Conservation (phyloP, 1,140 invertebrate genomes). For the Drosophila ficusphila region DNA sequence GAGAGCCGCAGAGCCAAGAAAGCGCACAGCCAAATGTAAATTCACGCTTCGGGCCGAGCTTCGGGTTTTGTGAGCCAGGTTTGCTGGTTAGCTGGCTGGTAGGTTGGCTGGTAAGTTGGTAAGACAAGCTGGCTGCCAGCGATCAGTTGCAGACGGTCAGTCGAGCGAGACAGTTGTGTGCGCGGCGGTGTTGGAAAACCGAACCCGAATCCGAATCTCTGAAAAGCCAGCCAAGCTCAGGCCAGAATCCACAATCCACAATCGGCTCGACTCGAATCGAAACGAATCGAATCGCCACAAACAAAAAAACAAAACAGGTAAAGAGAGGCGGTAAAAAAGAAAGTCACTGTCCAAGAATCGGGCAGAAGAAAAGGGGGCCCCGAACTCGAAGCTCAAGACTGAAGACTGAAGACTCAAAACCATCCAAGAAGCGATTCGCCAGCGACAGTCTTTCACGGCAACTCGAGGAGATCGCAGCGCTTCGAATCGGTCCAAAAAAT, state of each 20-base stretch:
- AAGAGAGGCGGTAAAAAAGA: slow-evolving; percentile 52
- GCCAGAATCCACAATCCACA: slow-evolving; percentile 35
- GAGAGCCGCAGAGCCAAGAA: slow-evolving; percentile 1
- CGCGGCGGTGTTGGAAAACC: slow-evolving; percentile 76
- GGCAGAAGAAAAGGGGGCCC: slow-evolving; percentile 36
- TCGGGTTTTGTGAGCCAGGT: slow-evolving; percentile 13
- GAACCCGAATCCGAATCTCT: slow-evolving; percentile 39
- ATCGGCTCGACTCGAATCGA: slow-evolving; percentile 36
- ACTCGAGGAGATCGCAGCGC: slow-evolving; percentile 65
- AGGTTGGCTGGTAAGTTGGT: slow-evolving; percentile 67
- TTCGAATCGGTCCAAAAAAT: slow-evolving; percentile 45
- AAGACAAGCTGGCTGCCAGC: slow-evolving; percentile 68
- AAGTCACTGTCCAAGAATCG: slow-evolving; percentile 67
- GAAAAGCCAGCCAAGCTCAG: slow-evolving; percentile 38
- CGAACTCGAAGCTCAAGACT: slow-evolving; percentile 23
- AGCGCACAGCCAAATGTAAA: slow-evolving; percentile 46
- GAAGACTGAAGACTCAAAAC: slow-evolving; percentile 62
- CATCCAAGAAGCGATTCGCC: slow-evolving; percentile 71
- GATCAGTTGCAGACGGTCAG: slow-evolving; percentile 84
- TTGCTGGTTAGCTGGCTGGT: slow-evolving; percentile 63
- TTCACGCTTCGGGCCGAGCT: slow-evolving; percentile 41
- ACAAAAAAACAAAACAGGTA: slow-evolving; percentile 34
- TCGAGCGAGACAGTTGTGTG: slow-evolving; percentile 83
- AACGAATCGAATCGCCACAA: slow-evolving; percentile 35
- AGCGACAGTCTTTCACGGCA: slow-evolving; percentile 76